Conservation (phyloP, 2,113 vertebrate genomes). For the Nansenia antarctica region DNA sequence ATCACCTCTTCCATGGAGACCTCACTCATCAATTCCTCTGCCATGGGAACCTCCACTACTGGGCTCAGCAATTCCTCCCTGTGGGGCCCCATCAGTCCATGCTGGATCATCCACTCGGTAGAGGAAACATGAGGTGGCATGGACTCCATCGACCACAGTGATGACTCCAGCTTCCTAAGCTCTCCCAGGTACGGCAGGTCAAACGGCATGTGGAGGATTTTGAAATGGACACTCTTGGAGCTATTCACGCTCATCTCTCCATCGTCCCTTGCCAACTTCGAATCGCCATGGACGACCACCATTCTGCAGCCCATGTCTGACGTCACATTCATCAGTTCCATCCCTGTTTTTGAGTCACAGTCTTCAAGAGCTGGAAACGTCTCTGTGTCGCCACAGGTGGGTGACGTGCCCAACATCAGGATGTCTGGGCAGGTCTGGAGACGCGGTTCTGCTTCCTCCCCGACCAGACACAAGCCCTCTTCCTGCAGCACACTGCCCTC, state of each 20-base stretch:
- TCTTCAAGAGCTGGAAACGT: conserved; percentile 14
- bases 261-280: not conserved
- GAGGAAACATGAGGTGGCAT: conserved; percentile 49
- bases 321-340: not conserved
- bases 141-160: conserved; percentile 68
- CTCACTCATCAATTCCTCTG: conserved; percentile 13
- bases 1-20: conserved; percentile 11
- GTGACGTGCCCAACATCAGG: conserved; percentile 30
- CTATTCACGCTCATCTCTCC: not conserved
- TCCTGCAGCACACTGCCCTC: conserved; percentile 33
- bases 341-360: not conserved
- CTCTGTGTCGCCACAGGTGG: conserved; percentile 14
- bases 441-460: conserved; percentile 24
- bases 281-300: not conserved
- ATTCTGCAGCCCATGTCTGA: not conserved
- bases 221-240: conserved; percentile 38
- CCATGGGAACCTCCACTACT: conserved; percentile 3
- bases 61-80: not conserved
- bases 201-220: conserved; percentile 61
- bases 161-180: conserved; percentile 63
- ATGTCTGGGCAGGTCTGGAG: conserved; percentile 63
- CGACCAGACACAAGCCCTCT: not conserved
- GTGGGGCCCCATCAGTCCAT: conserved; percentile 19
- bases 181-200: conserved; percentile 62
- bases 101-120: conserved; percentile 40